Evolutionary conservation across 2,888 invertebrate species (phyloP).

Genomic region (Acleris holmiana): DNA sequence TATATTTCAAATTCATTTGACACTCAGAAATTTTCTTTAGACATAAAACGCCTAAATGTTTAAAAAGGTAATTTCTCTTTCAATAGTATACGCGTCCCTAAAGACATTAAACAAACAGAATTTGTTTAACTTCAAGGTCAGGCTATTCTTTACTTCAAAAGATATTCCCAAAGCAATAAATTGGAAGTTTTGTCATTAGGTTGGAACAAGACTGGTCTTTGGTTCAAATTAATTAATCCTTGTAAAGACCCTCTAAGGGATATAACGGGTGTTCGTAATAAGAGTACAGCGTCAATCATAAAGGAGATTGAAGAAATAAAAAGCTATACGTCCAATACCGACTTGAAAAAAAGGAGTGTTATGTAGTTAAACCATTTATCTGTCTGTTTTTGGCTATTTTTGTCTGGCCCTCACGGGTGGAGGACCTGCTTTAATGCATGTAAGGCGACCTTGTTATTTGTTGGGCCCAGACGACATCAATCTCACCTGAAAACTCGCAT

Average conservation of each 20-base stretch:
- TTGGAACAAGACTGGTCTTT: slow-evolving; percentile 38
- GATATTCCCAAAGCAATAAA: slow-evolving; percentile 18
- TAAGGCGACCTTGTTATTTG: too few species aligned
- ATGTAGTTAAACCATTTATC: too few species aligned
- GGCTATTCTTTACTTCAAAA: neutral
- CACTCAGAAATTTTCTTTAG: neutral
- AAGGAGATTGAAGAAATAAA: too few species aligned
- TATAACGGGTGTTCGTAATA: neutral
- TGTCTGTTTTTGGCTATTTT: too few species aligned
- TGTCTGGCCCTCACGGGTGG: too few species aligned
- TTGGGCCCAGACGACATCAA: too few species aligned
- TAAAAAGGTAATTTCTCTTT: neutral
- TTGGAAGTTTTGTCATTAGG: slow-evolving; percentile 22
- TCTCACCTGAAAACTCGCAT: too few species aligned
- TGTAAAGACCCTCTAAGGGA: slow-evolving; percentile 1
- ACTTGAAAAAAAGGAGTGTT: too few species aligned
- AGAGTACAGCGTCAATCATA: too few species aligned
- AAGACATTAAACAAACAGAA: slow-evolving; percentile 1
- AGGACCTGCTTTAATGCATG: too few species aligned
- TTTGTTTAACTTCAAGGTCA: neutral
- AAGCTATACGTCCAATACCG: too few species aligned
- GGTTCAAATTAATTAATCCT: slow-evolving; percentile 44
- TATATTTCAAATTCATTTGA: too few species aligned
- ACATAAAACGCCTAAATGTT: neutral
- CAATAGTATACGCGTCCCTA: neutral